Evolutionary conservation across 2,888 invertebrate species (phyloP).

Genomic region (Trichogramma dendrolimi): DNA sequence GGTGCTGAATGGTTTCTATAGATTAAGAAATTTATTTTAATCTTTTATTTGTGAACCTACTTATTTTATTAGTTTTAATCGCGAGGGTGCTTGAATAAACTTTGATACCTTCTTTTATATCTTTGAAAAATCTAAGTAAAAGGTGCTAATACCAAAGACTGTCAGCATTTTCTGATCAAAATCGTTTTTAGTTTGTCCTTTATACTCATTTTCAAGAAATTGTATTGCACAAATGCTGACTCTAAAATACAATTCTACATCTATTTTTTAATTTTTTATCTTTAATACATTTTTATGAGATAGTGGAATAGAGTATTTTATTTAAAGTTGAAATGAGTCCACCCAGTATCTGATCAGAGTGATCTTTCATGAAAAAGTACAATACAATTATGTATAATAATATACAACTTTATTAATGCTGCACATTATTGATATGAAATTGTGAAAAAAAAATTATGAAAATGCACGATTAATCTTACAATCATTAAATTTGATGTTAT

Average conservation of each 20-base stretch:
- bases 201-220: no score
- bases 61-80: conserved; percentile 12
- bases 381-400: neutral
- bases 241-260: no score
- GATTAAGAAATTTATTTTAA: no score
- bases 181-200: neutral
- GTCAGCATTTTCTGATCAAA: conserved; percentile 2
- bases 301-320: no score
- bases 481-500: conserved; percentile 22
- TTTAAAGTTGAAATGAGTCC: no score
- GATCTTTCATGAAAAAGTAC: conserved; percentile 1
- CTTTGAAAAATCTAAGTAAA: conserved; percentile 7
- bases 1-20: no score
- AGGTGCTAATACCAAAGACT: conserved; percentile 29
- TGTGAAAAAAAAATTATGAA: conserved; percentile 13
- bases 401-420: conserved; percentile 15
- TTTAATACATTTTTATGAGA: no score
- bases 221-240: no score
- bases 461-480: conserved; percentile 11
- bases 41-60: no score
- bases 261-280: no score
- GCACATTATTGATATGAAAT: conserved; percentile 8
- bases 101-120: conserved; percentile 1
- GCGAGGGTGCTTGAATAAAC: conserved; percentile 2
- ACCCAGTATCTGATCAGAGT: no score